These are phyloP conservation scores for Notothenia coriiceps DNA, from an alignment of 2,113 vertebrate species.

Conservation along the genomic window DNA sequence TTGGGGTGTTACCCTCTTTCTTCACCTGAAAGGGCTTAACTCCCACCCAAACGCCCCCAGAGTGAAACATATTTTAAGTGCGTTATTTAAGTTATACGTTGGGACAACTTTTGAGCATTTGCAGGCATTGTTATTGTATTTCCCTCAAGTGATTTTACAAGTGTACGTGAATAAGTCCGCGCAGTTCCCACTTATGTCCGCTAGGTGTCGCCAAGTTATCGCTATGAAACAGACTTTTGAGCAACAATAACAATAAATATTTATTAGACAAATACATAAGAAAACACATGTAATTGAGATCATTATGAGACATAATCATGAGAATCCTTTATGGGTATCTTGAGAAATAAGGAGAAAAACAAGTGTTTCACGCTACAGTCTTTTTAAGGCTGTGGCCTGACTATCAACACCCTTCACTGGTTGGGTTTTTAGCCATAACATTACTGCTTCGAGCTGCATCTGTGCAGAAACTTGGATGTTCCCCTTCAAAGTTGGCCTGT, in stretches of 20 bases:
- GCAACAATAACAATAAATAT: neutral
- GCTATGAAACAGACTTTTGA: fast-evolving
- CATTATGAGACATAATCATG: too few relatives aligned
- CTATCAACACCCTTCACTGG: constrained; percentile 43
- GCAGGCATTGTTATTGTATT: neutral
- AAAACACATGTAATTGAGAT: neutral
- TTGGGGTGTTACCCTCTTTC: neutral
- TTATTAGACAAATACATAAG: neutral
- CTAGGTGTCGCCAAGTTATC: constrained; percentile 33
- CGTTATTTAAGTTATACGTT: neutral
- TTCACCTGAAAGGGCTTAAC: neutral
- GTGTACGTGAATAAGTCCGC: fast-evolving
- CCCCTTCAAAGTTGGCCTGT: constrained; percentile 28
- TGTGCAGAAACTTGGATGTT: constrained; percentile 22
- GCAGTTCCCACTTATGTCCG: constrained; percentile 16
- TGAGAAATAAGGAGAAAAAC: neutral
- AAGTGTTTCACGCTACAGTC: constrained; percentile 39
- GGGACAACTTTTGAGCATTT: neutral
- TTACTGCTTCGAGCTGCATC: constrained; percentile 3
- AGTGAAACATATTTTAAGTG: fast-evolving
- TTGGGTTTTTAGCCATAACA: constrained; percentile 65
- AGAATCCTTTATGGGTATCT: neutral
- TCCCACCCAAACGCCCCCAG: too few relatives aligned
- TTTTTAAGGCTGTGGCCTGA: constrained; percentile 25
- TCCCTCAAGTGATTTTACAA: neutral